Conservation (phyloP, 2,113 vertebrate genomes). For the Dendrocopos noguchii region DNA sequence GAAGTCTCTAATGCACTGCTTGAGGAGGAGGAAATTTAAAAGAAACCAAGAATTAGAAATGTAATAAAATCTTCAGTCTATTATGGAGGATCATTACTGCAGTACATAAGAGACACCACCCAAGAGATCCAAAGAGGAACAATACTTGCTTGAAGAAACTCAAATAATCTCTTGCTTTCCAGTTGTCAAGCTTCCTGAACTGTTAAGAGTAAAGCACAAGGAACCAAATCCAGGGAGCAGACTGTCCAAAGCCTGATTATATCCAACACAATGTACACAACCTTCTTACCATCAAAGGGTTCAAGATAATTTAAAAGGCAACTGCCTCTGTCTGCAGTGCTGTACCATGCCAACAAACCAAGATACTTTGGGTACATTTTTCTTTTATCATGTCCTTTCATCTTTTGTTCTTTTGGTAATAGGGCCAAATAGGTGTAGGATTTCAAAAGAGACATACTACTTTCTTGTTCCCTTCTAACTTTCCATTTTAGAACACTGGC, state of each 20-base stretch:
- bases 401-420: not conserved
- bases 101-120: not conserved
- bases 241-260: not conserved
- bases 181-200: not conserved
- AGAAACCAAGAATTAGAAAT: not conserved
- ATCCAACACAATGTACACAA: not conserved
- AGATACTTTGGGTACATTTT: not conserved
- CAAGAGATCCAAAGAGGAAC: not conserved
- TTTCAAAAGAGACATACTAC: not conserved
- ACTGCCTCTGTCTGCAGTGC: not conserved
- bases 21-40: not conserved
- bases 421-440: not conserved
- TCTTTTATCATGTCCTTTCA: not conserved
- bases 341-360: not conserved
- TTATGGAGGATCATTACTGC: not conserved
- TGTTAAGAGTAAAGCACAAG: not conserved
- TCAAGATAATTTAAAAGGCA: not conserved
- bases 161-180: not conserved
- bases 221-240: not conserved
- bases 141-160: not conserved
- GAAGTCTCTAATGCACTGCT: not conserved
- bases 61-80: not conserved
- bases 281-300: not conserved
- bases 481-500: not conserved
- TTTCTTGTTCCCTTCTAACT: not conserved